Base-by-base conservation (phyloP, 2,797 vertebrate species). In the Sebastes nivosus region DNA sequence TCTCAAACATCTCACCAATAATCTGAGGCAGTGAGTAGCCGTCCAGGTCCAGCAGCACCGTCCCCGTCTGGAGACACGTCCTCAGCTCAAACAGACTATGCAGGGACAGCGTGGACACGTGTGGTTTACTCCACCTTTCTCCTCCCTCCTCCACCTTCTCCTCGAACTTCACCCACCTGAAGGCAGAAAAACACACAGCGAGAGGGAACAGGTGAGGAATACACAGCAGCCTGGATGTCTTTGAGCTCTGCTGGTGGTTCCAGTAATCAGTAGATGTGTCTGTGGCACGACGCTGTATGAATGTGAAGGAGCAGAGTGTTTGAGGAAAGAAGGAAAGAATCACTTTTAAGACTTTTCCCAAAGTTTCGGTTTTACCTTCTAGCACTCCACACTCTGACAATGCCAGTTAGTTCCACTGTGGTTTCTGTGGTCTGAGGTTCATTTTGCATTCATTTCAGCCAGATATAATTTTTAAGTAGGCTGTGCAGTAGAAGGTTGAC, bases 131-230 rank as follows among this genome's bases (percentile, higher is more conserved):
- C 98, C 98, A 99, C 79, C 98, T 89, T 77, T 99, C 98, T 0
- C 98, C 98, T 1, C 98, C 98, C 85, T 99, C 97, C 85, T 99
- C 98, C 59, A 99, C 98, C 90, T 99, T 99, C 89, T 99, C 98
- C 90, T 99, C 98, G 55, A 99, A 99, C 91, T 99, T 99, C 84
- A 99, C 97, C 98, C 98, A 99, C 92, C 98, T 99, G 91, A 16
- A 91, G 87, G 0, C 14, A 72, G 29, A 73, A 69, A 10, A 24
- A 71, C 13, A 77, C 64, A 54, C 30, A 79, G 34, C 61, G 50
- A 65, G 11, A 30, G 20, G 65, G 20, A 61, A 16, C 5, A 20
- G 50, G 38, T 84, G 67, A 82, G 18, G 24, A 60, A 75, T 38
- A 36, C 38, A 59, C 16, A 67, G 2, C 4, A 6, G 59, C 1